Evolutionary conservation across 37 sponge, comb jelly and placozoan genomes (phyloP).

Genomic region (Dysidea cf. avara): DNA sequence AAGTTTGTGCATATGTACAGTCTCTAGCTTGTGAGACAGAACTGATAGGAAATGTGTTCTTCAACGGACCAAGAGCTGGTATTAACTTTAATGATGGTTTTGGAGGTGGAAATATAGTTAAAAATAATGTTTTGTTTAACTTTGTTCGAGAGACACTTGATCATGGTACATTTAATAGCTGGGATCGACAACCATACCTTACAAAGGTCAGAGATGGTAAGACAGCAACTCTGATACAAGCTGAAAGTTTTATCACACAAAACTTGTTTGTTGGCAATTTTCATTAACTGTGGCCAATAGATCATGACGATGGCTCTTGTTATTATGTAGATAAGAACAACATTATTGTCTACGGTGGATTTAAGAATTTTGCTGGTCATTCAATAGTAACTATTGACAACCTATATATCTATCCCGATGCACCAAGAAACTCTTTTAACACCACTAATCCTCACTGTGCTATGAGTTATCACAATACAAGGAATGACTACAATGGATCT

Average conservation of each 20-base stretch:
- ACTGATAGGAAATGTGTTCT: no score
- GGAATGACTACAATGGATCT: constrained; percentile 15
- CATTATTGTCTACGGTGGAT: constrained; percentile 52
- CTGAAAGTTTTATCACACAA: not conserved
- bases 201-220: constrained; percentile 16
- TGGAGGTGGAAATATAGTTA: constrained; percentile 15
- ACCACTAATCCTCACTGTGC: constrained; percentile 42
- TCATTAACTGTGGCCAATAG: constrained; percentile 44
- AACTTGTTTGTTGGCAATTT: constrained; percentile 51
- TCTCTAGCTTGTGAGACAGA: no score
- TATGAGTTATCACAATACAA: constrained; percentile 32
- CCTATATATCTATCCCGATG: constrained; percentile 46
- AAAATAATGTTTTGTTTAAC: constrained; percentile 48
- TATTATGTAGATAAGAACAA: constrained; percentile 50
- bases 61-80: no score
- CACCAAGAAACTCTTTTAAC: no score
- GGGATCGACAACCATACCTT: constrained; percentile 41
- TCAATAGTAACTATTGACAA: constrained; percentile 26
- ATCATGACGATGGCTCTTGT: no score
- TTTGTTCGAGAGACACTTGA: constrained; percentile 52
- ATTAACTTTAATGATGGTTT: no score
- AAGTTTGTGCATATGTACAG: no score
- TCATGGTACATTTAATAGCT: constrained; percentile 62
- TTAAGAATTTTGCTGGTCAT: constrained; percentile 44
- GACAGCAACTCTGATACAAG: constrained; percentile 29